Base-by-base conservation (phyloP, 1,140 invertebrate species). In the Achroia grisella region DNA sequence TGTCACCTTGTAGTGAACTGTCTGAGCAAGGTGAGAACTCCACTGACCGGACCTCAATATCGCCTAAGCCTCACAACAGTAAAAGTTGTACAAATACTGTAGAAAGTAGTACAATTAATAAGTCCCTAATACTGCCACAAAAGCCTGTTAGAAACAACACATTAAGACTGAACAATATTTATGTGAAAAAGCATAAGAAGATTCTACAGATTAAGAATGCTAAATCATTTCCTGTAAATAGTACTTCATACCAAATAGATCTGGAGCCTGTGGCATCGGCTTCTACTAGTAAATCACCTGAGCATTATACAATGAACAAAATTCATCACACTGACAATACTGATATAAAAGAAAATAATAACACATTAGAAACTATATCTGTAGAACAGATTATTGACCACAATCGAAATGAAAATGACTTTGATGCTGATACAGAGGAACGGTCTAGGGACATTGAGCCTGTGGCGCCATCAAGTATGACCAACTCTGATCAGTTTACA, bases 1-100 rank as follows among this genome's bases (percentile, higher is more conserved):
- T 86, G 56, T 87, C 84, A 31, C 84, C 88, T 54, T 62, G 83
- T 81, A 67, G 70, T 83, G 62, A 87, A 70, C 52, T 86, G 60
- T 72, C 86, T 13, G 81, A 84, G 35, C 56, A 66, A 41, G 71
- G 74, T 14, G 77, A 85, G 5, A 80, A 82, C 52, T 76, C 73
- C 1, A 71, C 59, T 14, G 79, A 83, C 44, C 61, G 50, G 40
- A 53, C 60, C 17, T 53, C 66, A 41, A 39, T 68, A 10, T 66
- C 72, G 13, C 65, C 61, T 15, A 78, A 75, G 54, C 56, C 57
- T 12, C 54, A 64, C 34, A 52, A 10, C 39, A 52, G 30, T 15
- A 35, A 57, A 56, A 53, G 33, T 10, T 31, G 32, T 45, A 42
- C 60, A 42, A 66, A 34, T 32, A 41, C 35, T 39, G 17, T 52